Conservation (phyloP, 2,113 vertebrate genomes). For the Cavia porcellus region DNA sequence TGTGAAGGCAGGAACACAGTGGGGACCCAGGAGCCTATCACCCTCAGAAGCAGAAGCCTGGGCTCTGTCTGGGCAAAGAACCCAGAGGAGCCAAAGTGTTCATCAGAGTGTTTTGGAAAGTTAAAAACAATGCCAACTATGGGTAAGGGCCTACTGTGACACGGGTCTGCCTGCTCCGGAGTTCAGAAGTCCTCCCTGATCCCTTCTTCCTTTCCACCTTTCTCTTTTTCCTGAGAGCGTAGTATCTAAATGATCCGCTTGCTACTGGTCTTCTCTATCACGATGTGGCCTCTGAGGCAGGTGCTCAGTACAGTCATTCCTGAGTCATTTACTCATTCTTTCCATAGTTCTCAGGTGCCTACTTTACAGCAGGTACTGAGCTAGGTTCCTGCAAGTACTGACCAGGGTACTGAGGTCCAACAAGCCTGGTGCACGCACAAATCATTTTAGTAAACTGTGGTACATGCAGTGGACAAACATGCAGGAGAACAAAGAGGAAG, state of each 20-base stretch:
- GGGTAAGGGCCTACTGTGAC: too few species aligned
- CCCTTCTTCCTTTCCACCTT: background rate
- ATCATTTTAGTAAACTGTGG: background rate
- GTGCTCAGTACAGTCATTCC: background rate
- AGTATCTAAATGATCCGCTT: background rate
- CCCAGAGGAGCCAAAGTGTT: background rate
- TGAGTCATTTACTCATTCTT: background rate
- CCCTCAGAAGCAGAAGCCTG: background rate
- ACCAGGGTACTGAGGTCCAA: background rate
- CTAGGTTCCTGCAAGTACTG: background rate
- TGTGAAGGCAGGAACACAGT: constrained; percentile 74
- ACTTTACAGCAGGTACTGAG: background rate
- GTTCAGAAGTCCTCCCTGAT: background rate
- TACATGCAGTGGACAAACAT: fast-evolving
- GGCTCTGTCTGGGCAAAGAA: background rate
- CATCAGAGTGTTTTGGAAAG: background rate
- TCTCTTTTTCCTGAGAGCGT: background rate
- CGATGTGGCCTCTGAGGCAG: background rate
- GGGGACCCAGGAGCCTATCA: background rate
- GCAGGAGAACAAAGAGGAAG: background rate
- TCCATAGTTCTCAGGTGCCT: background rate
- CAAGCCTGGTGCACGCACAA: fast-evolving
- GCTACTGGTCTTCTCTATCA: background rate
- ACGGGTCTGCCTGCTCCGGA: background rate
- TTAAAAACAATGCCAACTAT: background rate